Evolutionary conservation across 2,888 invertebrate genomes (phyloP).

Genomic region (Gastrophysa polygoni): DNA sequence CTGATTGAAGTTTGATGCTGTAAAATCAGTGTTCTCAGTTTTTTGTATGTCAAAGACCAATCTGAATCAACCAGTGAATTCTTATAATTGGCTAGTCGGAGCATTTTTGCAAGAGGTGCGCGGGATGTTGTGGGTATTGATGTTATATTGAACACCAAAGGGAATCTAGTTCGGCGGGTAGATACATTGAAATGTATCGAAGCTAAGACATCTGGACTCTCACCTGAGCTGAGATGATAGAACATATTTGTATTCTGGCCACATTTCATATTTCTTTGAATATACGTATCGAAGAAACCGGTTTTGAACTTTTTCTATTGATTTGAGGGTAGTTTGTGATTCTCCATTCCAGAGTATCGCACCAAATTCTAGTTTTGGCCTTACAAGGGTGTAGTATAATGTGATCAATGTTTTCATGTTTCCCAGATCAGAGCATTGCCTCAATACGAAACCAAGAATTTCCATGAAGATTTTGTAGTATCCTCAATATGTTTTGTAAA

Average conservation of each 20-base stretch:
- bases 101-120: not conserved
- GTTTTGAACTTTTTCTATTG: not conserved
- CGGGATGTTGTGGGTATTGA: not conserved
- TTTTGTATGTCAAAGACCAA: not conserved
- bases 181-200: not conserved
- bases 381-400: not conserved
- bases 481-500: not conserved
- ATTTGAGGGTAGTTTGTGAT: not conserved
- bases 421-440: not conserved
- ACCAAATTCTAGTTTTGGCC: not conserved
- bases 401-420: not conserved
- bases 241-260: not conserved
- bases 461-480: not conserved
- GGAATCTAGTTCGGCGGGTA: conserved; percentile 1
- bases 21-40: not conserved
- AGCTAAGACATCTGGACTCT: not conserved
- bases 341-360: not conserved
- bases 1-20: not conserved
- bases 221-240: not conserved
- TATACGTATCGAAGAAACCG: not conserved
- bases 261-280: not conserved
- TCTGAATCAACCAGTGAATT: not conserved
- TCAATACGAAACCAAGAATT: not conserved
- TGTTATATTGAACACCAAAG: not conserved
- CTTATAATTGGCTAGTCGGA: not conserved